Evolutionary conservation across 2,113 vertebrate genomes (phyloP).

Genomic region (Pterocles burchelli): DNA sequence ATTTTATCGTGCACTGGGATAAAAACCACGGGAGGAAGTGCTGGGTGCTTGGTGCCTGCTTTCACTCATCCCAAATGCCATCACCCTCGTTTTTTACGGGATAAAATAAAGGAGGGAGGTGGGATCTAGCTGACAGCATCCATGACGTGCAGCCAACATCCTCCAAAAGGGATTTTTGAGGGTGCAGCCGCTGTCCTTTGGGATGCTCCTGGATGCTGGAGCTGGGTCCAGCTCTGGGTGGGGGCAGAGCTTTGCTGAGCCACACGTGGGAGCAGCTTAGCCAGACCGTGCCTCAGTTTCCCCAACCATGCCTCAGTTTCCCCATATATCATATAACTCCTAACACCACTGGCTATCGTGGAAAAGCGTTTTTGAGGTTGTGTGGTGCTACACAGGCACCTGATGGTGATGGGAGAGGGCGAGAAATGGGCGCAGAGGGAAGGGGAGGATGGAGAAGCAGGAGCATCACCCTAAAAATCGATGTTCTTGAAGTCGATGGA

Average conservation of each 20-base stretch:
- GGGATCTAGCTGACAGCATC: background rate
- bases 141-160: background rate
- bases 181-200: background rate
- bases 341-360: background rate
- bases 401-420: accelerated
- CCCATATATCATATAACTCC: background rate
- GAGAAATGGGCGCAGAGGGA: background rate
- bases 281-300: background rate
- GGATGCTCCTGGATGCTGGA: background rate
- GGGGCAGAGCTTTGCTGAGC: background rate
- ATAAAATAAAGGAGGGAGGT: background rate
- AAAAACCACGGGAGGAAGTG: background rate
- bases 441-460: accelerated
- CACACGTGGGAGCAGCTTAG: background rate
- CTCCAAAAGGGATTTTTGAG: background rate
- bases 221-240: accelerated
- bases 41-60: too few species aligned
- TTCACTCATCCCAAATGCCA: background rate
- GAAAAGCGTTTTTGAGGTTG: background rate
- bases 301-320: background rate
- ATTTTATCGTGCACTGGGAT: accelerated
- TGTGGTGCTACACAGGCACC: background rate
- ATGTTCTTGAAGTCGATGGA: conserved; percentile 84
- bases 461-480: conserved; percentile 68
- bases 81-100: background rate